These are phyloP conservation scores for Vanessa atalanta DNA, from an alignment of 1,140 invertebrate species.

Conservation along the genomic window DNA sequence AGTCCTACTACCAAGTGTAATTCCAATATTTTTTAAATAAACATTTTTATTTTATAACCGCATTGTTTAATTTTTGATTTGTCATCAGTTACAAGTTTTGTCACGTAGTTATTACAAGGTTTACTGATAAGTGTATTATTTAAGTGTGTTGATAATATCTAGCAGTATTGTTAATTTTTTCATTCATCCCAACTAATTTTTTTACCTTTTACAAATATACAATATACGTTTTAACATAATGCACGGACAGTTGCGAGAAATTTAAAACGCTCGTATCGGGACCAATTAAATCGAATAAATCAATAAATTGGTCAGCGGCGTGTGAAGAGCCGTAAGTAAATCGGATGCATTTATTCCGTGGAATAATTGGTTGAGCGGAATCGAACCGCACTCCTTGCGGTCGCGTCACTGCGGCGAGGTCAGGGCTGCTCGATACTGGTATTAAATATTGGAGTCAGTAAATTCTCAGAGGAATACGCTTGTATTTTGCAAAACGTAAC, in stretches of 20 bases:
- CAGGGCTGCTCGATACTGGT: slow-evolving; percentile 10
- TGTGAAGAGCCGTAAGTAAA: slow-evolving; percentile 29
- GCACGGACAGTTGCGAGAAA: background rate
- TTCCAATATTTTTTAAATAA: too few relatives aligned
- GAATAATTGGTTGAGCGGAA: slow-evolving; percentile 32
- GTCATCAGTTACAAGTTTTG: too few relatives aligned
- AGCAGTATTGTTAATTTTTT: too few relatives aligned
- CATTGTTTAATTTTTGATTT: too few relatives aligned
- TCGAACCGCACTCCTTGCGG: slow-evolving; percentile 29
- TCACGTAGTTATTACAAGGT: too few relatives aligned
- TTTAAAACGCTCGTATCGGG: slow-evolving; percentile 4
- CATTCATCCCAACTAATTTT: too few relatives aligned
- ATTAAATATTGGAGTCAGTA: slow-evolving; percentile 4
- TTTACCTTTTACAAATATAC: too few relatives aligned
- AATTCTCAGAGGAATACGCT: slow-evolving; percentile 1
- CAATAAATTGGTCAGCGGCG: slow-evolving; percentile 20
- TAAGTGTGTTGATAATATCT: too few relatives aligned
- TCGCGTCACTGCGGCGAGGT: slow-evolving; percentile 13
- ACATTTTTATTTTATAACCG: too few relatives aligned
- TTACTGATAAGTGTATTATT: too few relatives aligned
- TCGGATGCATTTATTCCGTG: slow-evolving; percentile 33
- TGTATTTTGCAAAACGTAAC: background rate
- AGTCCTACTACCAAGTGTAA: too few relatives aligned
- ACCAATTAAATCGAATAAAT: slow-evolving; percentile 39
- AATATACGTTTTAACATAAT: background rate